Base-by-base conservation (phyloP, 2,888 invertebrate genomes). In the Sinodicranocentrus sp. region DNA sequence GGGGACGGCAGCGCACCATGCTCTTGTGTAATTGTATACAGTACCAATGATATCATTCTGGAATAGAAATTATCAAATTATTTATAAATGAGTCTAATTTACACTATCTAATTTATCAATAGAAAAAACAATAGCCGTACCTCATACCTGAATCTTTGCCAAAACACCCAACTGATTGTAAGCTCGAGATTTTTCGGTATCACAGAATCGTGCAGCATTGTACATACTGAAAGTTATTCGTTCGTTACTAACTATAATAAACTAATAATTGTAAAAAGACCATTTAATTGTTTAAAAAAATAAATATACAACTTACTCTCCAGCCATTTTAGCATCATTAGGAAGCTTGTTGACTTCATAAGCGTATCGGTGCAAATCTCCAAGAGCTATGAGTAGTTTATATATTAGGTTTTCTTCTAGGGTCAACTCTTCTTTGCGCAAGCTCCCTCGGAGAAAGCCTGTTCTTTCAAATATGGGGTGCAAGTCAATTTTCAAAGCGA, bases 111-210 rank as follows among this genome's bases (percentile, higher is more conserved):
- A n/a, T n/a, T n/a, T n/a, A n/a, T n/a, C n/a, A n/a, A n/a, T n/a
- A n/a, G n/a, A n/a, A n/a, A n/a, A n/a, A n/a, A n/a, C n/a, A n/a
- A n/a, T n/a, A n/a, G n/a, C n/a, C n/a, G n/a, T n/a, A n/a, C n/a
- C n/a, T n/a, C 43, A 21, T 23, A 48, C 92, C 44, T 91, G 91
- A 87, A 91, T 91, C 26, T 91, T 94, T 1, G 98, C 96, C 89
- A 98, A 92, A 88, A 98, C 93, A 25, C 98, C 98, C 88, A 99
- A 91, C 90, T 98, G 98, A 91, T 98, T 97, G 90, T 98, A 98
- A 0, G 98, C 97, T 87, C 96, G 93, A 70, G 98, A 98, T 92
- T 98, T 98, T 91, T 97, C 96, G 8, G 98, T 97, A 91, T 97
- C 96, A 54, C 98, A 94, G 91, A 95, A 95, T 90, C 97, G 96